These are phyloP conservation scores for Xiphorhynchus elegans DNA, from an alignment of 2,113 vertebrate species.

Conservation along the genomic window DNA sequence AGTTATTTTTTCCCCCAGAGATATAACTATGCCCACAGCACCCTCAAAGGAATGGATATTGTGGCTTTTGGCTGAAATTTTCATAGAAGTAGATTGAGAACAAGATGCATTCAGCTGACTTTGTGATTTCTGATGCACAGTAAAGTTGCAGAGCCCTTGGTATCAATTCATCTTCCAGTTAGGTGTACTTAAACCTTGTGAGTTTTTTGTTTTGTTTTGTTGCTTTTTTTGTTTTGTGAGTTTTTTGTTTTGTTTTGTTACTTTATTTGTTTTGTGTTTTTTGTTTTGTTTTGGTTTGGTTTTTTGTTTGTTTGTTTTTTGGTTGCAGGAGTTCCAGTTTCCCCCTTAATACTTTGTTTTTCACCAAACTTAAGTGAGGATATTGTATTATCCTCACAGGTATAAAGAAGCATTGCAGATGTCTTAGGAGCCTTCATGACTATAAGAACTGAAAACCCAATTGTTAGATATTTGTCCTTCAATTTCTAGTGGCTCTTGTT, in stretches of 20 bases:
- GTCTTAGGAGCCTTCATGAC: not conserved
- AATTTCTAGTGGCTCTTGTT: not conserved
- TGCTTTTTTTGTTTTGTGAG: not conserved
- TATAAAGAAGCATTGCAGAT: not conserved
- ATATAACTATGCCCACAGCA: not conserved
- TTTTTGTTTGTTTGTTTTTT: not conserved
- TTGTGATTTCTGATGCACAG: not conserved
- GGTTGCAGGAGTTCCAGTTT: not conserved
- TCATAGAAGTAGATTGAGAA: not conserved
- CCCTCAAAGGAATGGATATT: not conserved
- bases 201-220: not conserved
- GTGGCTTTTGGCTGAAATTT: not conserved
- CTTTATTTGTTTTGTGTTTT: not conserved
- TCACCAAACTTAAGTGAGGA: not conserved
- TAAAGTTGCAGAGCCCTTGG: not conserved
- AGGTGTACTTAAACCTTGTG: not conserved
- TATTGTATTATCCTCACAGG: not conserved
- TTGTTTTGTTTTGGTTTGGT: not conserved
- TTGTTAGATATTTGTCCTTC: not conserved
- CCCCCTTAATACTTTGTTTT: not conserved
- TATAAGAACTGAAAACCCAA: not conserved
- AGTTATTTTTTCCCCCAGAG: not conserved
- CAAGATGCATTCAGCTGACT: not conserved
- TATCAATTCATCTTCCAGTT: not conserved
- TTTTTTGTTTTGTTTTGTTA: not conserved